Percentiles rank a stretch among this genome's conserved stretches.
Conservation (phyloP, 1,140 invertebrate genomes). For the Spodoptera litura region DNA sequence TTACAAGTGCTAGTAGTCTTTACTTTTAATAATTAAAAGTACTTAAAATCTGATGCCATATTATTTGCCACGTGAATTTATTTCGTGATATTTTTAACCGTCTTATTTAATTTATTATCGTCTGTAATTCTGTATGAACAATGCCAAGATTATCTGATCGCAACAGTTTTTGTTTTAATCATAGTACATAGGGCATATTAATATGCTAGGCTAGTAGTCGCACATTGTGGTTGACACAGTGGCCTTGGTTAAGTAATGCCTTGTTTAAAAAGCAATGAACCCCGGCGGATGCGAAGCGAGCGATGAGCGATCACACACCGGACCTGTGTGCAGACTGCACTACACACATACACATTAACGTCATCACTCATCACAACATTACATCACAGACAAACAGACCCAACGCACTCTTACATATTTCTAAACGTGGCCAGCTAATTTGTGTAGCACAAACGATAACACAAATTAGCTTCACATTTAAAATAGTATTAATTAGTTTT, state of each 20-base stretch:
- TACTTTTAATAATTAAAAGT: slow-evolving; percentile 76
- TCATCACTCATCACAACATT: neutral
- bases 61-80: slow-evolving; percentile 84
- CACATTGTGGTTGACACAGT: slow-evolving; percentile 81
- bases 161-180: slow-evolving; percentile 62
- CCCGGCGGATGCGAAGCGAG: slow-evolving; percentile 58
- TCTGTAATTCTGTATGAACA: slow-evolving; percentile 70
- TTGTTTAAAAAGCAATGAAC: slow-evolving; percentile 77
- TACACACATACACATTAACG: neutral
- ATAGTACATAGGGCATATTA: slow-evolving; percentile 71
- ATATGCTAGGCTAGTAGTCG: slow-evolving; percentile 80
- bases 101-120: slow-evolving; percentile 79
- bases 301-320: slow-evolving; percentile 19
- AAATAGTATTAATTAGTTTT: slow-evolving; percentile 42
- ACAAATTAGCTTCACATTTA: slow-evolving; percentile 37
- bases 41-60: slow-evolving; percentile 86
- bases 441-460: slow-evolving; percentile 20
- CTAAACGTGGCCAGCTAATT: slow-evolving; percentile 34
- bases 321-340: slow-evolving; percentile 48
- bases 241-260: slow-evolving; percentile 79
- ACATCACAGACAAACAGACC: neutral
- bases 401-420: slow-evolving; percentile 20
- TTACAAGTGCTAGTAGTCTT: slow-evolving; percentile 62
- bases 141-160: slow-evolving; percentile 67
- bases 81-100: slow-evolving; percentile 82